phyloP scores from a whole-genome alignment of 2,888 invertebrate species.

The Brenthis hecate region DNA sequence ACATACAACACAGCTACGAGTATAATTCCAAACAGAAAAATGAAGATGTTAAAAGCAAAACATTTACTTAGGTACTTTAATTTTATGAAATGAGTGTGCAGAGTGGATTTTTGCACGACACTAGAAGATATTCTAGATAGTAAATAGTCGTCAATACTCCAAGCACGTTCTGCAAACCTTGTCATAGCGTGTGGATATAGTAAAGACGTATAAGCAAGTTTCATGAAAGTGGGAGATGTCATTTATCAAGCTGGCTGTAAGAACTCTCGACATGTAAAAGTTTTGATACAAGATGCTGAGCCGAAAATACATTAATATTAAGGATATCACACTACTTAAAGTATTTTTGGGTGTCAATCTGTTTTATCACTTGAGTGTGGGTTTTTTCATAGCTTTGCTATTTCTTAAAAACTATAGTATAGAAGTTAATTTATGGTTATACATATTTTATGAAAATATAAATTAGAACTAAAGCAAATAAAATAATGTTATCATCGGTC shows the following conservation, averaged over 20 bases:
- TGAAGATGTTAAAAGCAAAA: too few relatives aligned
- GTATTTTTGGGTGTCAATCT: conserved; percentile 71
- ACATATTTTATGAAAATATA: too few relatives aligned
- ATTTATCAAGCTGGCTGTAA: conserved; percentile 79
- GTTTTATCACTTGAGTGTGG: conserved; percentile 73
- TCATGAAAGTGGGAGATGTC: conserved; percentile 75
- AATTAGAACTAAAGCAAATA: too few relatives aligned
- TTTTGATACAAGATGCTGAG: conserved; percentile 78
- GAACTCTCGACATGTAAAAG: conserved; percentile 78
- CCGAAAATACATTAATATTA: conserved; percentile 78
- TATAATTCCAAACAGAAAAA: too few relatives aligned
- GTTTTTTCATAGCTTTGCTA: not conserved
- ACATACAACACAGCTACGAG: too few relatives aligned
- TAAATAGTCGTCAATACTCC: conserved; percentile 59
- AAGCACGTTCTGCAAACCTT: conserved; percentile 61
- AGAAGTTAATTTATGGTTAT: too few relatives aligned
- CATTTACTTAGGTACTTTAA: too few relatives aligned
- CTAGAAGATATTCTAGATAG: conserved; percentile 42
- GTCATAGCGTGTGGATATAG: conserved; percentile 54
- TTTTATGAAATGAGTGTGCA: not conserved
- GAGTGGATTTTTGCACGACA: not conserved
- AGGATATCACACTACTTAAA: conserved; percentile 72
- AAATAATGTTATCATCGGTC: too few relatives aligned
- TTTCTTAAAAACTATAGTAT: not conserved
- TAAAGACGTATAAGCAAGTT: conserved; percentile 68